phyloP scores from a whole-genome alignment of 2,888 invertebrate species.

The Linnaemya vulpina region DNA sequence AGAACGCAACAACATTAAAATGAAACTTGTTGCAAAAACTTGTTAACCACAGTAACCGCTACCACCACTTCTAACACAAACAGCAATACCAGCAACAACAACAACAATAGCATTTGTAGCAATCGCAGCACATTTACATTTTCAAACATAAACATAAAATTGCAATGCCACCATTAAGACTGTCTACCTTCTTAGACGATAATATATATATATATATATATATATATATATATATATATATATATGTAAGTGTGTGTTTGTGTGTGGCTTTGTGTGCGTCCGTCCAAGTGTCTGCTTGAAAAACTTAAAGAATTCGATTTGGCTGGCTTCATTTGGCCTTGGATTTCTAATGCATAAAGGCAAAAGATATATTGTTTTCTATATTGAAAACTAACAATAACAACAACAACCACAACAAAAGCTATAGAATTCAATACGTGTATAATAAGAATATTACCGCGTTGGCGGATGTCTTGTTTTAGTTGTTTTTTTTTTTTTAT shows the following conservation, averaged over 20 bases:
- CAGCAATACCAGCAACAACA: background rate
- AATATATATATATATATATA: background rate
- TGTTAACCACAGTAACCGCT: slow-evolving; percentile 9
- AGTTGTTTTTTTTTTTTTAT: background rate
- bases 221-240: background rate
- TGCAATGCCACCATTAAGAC: slow-evolving; percentile 69
- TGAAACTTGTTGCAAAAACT: slow-evolving; percentile 53
- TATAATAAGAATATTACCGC: slow-evolving; percentile 49
- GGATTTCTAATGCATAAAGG: slow-evolving; percentile 72
- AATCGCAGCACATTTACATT: slow-evolving; percentile 16
- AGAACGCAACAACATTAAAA: slow-evolving; percentile 18
- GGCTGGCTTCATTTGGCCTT: slow-evolving; percentile 73
- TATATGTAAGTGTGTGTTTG: no score
- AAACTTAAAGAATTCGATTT: slow-evolving; percentile 69
- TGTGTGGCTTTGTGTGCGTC: slow-evolving; percentile 1
- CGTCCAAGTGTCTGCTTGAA: slow-evolving; percentile 46
- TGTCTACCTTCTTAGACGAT: slow-evolving; percentile 33
- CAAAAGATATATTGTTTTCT: slow-evolving; percentile 8
- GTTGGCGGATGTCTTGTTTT: slow-evolving; percentile 63
- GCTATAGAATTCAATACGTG: slow-evolving; percentile 50
- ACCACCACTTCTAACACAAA: slow-evolving; percentile 20
- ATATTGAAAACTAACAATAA: slow-evolving; percentile 37
- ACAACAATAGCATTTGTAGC: slow-evolving; percentile 2
- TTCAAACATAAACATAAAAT: slow-evolving; percentile 50
- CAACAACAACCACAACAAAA: slow-evolving; percentile 28